Evolutionary conservation across 2,113 vertebrate species (phyloP).

Genomic region (Crotalus viridis): DNA sequence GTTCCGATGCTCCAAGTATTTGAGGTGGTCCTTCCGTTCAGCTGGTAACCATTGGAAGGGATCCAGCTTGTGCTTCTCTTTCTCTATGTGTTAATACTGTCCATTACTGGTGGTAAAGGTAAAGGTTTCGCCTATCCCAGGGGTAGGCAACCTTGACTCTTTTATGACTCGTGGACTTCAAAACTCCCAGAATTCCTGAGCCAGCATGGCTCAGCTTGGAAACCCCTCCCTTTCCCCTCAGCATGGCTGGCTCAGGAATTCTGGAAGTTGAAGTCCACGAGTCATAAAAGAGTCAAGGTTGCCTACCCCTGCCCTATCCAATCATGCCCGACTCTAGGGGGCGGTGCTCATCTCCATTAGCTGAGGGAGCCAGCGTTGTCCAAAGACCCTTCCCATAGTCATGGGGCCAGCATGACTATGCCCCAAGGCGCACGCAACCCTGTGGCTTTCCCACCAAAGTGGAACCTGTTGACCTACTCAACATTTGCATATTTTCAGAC

Average conservation of each 20-base stretch:
- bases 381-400: not conserved
- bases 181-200: too few species aligned
- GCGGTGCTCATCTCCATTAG: not conserved
- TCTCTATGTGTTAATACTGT: not conserved
- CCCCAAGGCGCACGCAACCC: accelerated
- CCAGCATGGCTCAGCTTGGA: too few species aligned
- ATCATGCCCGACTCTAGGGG: not conserved
- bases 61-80: not conserved
- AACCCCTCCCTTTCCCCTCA: too few species aligned
- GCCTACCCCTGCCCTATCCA: not conserved
- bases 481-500: not conserved
- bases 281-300: too few species aligned
- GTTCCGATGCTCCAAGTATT: not conserved
- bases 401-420: not conserved
- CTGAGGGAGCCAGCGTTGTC: not conserved
- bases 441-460: not conserved
- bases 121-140: not conserved
- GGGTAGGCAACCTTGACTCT: too few species aligned
- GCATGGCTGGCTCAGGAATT: too few species aligned
- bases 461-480: not conserved
- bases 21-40: not conserved
- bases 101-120: not conserved
- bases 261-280: too few species aligned
- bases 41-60: not conserved
- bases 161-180: too few species aligned